Evolutionary conservation across 1,140 invertebrate genomes (phyloP), one percentile per base, ranked within the genome.

Genomic region (Drosophila tristis): DNA sequence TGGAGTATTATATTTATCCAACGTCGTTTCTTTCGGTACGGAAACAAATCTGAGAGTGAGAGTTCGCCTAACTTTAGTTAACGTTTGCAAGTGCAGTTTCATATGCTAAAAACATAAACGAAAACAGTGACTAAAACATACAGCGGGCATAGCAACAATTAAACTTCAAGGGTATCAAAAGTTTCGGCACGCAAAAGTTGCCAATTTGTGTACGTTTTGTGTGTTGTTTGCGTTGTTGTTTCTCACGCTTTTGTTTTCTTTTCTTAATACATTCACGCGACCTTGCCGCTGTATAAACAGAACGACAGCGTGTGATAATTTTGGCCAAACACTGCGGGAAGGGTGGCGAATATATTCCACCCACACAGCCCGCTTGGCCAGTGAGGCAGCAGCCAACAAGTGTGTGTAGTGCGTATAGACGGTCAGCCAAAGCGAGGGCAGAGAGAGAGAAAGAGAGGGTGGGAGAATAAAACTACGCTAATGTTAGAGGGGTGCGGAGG

Each of bases 321-420:
- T 63, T 62, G 31, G 48, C 2, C 54, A 55, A 57, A 29, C 70
- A 74, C 57, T 56, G 68, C 1, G 20, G 20, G 20, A 20, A 2
- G 20, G 20, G 20, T 20, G 74, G n/a, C 20, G 7, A 65, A 59
- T 56, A 58, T 13, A 39, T 13, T 4, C 11, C 35, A 59, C 51
- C 20, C n/a, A 26, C 57, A 26, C 11, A 47, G 60, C 26, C 44
- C 26, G 20, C 20, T 25, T 44, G 47, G 11, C 11, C 35, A 39
- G 13, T 39, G 8, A 13, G 35, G 11, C 43, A 47, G 13, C 35
- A 50, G 44, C 65, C 73, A 75, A 75, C 73, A 75, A 75, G 71
- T 75, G 71, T 59, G 61, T 55, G 48, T 55, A n/a, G 45, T 50
- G 63, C 43, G 45, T 47, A 42, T 23, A 8, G 29, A 31, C 29